Conservation (phyloP, 1,140 invertebrate species). For the Drosophila teissieri region DNA sequence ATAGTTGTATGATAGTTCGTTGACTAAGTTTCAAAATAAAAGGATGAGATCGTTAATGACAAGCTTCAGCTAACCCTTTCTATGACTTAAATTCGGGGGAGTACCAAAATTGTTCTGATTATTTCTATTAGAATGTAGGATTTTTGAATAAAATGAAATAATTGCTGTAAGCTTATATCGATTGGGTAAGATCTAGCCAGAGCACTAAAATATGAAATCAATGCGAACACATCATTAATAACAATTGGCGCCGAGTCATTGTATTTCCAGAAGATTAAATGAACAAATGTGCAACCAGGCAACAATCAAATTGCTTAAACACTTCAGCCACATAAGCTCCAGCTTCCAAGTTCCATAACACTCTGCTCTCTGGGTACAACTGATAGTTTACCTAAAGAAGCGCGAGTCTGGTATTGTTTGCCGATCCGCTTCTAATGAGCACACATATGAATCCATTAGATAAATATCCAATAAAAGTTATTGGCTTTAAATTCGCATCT, state of each 20-base stretch:
- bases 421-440: slow-evolving; percentile 31
- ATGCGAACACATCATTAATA: slow-evolving; percentile 8
- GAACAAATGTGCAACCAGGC: neutral
- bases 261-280: slow-evolving; percentile 4
- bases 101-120: too few species aligned
- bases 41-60: too few species aligned
- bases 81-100: too few species aligned
- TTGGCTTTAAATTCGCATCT: slow-evolving; percentile 22
- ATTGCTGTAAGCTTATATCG: neutral
- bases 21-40: too few species aligned
- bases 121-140: neutral
- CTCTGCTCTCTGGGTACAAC: neutral
- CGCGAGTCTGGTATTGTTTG: slow-evolving; percentile 1
- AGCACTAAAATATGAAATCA: neutral
- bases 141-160: neutral
- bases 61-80: too few species aligned
- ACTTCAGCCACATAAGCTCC: slow-evolving; percentile 1
- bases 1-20: too few species aligned
- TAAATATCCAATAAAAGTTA: slow-evolving; percentile 21
- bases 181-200: neutral
- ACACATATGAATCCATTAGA: slow-evolving; percentile 15
- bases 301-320: slow-evolving; percentile 16
- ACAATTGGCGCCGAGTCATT: slow-evolving; percentile 18
- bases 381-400: slow-evolving; percentile 8
- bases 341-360: neutral